phyloP scores from a whole-genome alignment of 2,113 vertebrate genomes.

The Lagenorhynchus albirostris region DNA sequence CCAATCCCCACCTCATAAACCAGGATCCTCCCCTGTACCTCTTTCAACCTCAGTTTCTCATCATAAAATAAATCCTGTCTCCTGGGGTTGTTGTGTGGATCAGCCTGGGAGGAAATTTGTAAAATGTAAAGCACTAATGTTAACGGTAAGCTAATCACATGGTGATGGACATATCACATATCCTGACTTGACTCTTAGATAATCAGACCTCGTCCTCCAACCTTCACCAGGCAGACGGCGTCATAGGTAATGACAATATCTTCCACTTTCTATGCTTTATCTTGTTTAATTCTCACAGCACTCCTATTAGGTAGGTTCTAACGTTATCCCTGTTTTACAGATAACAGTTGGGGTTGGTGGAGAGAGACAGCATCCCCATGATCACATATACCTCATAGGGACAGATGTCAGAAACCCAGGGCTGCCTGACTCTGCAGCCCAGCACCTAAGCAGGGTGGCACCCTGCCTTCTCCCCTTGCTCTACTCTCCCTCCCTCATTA shows the following conservation, averaged over 20 bases:
- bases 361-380: background rate
- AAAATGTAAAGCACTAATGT: background rate
- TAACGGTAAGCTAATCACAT: background rate
- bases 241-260: too few species aligned
- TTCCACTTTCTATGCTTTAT: background rate
- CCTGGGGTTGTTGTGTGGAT: background rate
- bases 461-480: background rate
- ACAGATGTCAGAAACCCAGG: background rate
- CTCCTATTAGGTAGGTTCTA: background rate
- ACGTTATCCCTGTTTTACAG: background rate
- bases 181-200: background rate
- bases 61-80: background rate
- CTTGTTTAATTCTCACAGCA: background rate
- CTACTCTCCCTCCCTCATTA: background rate
- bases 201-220: background rate
- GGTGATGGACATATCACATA: background rate
- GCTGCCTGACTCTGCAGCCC: background rate
- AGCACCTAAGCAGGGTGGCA: too few species aligned
- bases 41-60: background rate
- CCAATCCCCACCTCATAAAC: background rate
- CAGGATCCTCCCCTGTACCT: background rate
- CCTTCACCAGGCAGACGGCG: background rate
- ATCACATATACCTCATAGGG: background rate
- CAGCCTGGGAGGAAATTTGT: background rate
- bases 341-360: background rate